phyloP scores from a whole-genome alignment of 2,888 invertebrate genomes.

The Drosophila setosimentum region DNA sequence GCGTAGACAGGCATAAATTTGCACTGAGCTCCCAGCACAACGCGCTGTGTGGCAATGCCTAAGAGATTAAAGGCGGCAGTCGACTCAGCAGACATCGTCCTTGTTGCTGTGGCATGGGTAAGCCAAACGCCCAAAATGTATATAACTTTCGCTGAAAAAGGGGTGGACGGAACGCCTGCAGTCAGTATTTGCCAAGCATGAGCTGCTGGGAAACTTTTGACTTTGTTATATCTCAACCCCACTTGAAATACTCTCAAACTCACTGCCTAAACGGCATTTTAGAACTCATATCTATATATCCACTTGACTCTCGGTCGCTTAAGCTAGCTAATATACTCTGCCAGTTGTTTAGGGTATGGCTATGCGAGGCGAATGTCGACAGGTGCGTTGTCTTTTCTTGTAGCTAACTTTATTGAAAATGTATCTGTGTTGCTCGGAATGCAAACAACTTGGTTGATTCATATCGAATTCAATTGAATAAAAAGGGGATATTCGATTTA shows the following conservation, averaged over 20 bases:
- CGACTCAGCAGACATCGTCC: conserved; percentile 41
- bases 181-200: conserved; percentile 39
- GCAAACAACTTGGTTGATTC: conserved; percentile 10
- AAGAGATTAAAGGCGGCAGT: conserved; percentile 66
- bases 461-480: conserved; percentile 16
- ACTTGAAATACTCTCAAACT: neutral
- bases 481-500: neutral
- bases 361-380: neutral
- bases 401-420: conserved; percentile 20
- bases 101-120: conserved; percentile 32
- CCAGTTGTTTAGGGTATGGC: neutral
- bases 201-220: conserved; percentile 37
- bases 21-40: conserved; percentile 28
- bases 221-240: conserved; percentile 28
- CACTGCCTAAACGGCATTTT: neutral
- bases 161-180: conserved; percentile 32
- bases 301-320: neutral
- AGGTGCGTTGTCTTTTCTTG: conserved; percentile 11
- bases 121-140: conserved; percentile 20
- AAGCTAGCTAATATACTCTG: neutral
- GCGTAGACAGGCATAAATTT: conserved; percentile 73
- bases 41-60: conserved; percentile 70
- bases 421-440: conserved; percentile 4
- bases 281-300: neutral
- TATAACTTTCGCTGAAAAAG: conserved; percentile 20